Percentiles rank a stretch among this genome's conserved stretches.
These are phyloP conservation scores for Cheilosia soror DNA, from an alignment of 2,888 invertebrate species.

Conservation along the genomic window DNA sequence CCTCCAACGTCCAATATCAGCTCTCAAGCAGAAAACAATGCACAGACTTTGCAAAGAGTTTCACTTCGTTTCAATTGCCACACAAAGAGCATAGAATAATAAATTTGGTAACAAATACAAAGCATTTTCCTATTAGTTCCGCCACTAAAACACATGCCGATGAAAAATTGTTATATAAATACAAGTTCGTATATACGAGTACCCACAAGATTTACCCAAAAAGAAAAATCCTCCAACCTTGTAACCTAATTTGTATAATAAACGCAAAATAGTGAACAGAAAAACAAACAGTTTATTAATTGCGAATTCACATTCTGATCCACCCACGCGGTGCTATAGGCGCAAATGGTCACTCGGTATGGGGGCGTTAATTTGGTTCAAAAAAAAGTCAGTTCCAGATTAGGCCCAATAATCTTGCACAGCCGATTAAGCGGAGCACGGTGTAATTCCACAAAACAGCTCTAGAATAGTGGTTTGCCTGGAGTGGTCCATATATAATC, in stretches of 20 bases:
- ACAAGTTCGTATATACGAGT: background rate
- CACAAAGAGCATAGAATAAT: constrained; percentile 15
- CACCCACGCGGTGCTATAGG: constrained; percentile 15
- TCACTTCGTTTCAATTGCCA: constrained; percentile 26
- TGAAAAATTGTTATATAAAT: background rate
- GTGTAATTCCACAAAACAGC: background rate
- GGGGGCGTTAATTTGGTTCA: constrained; percentile 28
- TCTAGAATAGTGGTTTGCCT: background rate
- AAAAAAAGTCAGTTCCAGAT: constrained; percentile 3
- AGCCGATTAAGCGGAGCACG: background rate
- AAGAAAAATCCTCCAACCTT: constrained; percentile 26
- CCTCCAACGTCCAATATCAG: background rate
- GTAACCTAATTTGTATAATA: constrained; percentile 30
- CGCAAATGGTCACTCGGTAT: constrained; percentile 24
- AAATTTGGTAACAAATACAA: constrained; percentile 29
- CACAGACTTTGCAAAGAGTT: constrained; percentile 9
- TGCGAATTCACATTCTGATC: constrained; percentile 25
- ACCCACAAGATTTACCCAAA: background rate
- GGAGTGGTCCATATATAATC: too few relatives aligned
- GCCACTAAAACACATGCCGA: constrained; percentile 12
- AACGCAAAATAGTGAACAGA: background rate
- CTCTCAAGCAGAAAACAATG: constrained; percentile 29
- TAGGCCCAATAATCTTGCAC: constrained; percentile 1
- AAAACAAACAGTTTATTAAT: constrained; percentile 1
- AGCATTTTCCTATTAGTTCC: constrained; percentile 31